Conservation (phyloP, 2,797 vertebrate species). For the Xenops minutus region DNA sequence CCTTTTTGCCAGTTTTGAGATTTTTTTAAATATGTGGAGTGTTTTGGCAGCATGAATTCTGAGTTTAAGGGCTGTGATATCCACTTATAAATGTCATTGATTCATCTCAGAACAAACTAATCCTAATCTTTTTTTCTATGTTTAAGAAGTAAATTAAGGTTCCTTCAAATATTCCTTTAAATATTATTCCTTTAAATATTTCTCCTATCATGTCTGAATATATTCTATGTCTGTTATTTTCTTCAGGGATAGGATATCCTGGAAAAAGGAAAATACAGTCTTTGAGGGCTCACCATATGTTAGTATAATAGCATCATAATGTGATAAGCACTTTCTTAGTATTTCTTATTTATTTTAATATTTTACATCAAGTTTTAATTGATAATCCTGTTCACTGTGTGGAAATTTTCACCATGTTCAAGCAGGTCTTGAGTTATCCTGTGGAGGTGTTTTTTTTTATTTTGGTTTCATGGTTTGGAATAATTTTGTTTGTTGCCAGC, state of each 20-base stretch:
- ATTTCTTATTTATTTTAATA: background rate
- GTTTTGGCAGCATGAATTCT: background rate
- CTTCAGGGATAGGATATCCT: background rate
- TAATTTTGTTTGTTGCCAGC: background rate
- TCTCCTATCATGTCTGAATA: background rate
- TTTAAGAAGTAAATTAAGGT: background rate
- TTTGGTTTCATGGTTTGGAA: rapidly evolving
- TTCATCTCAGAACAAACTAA: background rate
- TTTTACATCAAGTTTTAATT: background rate
- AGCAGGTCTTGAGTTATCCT: background rate
- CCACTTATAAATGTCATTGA: background rate
- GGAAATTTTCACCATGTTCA: background rate
- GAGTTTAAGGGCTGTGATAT: background rate
- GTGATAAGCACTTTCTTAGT: background rate
- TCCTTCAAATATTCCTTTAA: background rate
- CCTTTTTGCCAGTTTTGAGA: background rate
- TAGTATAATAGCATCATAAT: background rate
- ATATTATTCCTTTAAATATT: background rate
- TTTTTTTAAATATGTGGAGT: background rate
- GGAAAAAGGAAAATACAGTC: background rate
- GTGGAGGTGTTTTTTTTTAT: background rate
- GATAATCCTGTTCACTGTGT: background rate
- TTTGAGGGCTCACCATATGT: background rate
- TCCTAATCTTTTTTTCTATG: background rate
- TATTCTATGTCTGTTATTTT: background rate